phyloP scores from a whole-genome alignment of 1,140 invertebrate species.

The Laodelphax striatellus region DNA sequence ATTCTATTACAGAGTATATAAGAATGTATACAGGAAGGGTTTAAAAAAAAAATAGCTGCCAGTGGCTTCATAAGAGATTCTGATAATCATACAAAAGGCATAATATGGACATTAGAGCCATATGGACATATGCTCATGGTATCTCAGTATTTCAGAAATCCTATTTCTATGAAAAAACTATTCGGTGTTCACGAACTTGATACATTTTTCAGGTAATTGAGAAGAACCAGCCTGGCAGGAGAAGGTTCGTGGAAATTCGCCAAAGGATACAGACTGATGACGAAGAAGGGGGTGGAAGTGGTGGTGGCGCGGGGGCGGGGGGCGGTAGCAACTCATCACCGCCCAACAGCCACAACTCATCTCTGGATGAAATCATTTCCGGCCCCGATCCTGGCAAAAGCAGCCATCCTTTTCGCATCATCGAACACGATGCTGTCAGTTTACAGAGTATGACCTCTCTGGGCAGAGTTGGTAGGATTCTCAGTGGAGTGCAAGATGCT shows the following conservation, averaged over 20 bases:
- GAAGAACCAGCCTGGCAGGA: conserved; percentile 35
- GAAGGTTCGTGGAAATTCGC: conserved; percentile 67
- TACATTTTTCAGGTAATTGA: conserved; percentile 8
- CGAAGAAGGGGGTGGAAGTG: conserved; percentile 43
- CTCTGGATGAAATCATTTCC: conserved; percentile 47
- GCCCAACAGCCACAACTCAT: conserved; percentile 67
- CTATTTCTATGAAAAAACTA: no score
- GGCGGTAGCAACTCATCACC: conserved; percentile 50
- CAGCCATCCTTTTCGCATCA: conserved; percentile 66
- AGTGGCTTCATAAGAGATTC: no score
- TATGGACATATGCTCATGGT: no score
- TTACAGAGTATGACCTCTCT: conserved; percentile 77
- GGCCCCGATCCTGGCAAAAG: conserved; percentile 39
- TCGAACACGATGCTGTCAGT: conserved; percentile 75
- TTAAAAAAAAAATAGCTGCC: no score
- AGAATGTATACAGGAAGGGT: no score
- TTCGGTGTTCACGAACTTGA: no score
- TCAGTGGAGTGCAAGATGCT: conserved; percentile 37
- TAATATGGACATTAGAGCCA: no score
- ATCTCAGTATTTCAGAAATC: no score
- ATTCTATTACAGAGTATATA: no score
- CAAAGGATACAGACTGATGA: conserved; percentile 74
- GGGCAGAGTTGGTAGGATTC: conserved; percentile 61
- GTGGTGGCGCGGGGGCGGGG: conserved; percentile 32
- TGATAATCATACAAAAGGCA: no score